Evolutionary conservation across 2,888 invertebrate genomes (phyloP).

Genomic region (Orchesellides sinensis): DNA sequence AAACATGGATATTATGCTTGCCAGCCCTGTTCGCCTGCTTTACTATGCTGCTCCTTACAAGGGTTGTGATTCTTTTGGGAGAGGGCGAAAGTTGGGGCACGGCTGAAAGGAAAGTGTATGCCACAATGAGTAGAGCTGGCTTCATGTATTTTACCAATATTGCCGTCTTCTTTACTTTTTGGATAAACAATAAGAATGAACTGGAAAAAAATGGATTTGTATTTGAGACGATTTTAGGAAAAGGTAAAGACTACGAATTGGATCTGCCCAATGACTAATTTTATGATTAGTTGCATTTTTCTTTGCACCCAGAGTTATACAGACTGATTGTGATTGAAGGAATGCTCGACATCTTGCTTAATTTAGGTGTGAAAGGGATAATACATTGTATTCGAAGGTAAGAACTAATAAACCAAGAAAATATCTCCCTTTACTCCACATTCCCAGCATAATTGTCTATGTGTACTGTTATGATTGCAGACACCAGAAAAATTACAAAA

Average conservation of each 20-base stretch:
- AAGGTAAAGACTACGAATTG: neutral
- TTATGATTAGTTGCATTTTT: too few species aligned
- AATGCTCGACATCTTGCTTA: conserved; percentile 15
- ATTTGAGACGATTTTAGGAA: neutral
- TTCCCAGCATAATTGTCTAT: too few species aligned
- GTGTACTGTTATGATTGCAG: neutral
- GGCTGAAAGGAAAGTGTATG: conserved; percentile 23
- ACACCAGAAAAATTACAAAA: conserved; percentile 10
- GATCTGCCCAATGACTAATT: too few species aligned
- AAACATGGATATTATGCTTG: conserved; percentile 21
- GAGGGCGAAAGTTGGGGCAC: conserved; percentile 18
- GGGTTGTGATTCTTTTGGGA: conserved; percentile 19
- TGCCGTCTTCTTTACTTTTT: conserved; percentile 40
- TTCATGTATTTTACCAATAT: conserved; percentile 37
- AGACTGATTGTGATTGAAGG: conserved; percentile 44
- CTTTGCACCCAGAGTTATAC: conserved; percentile 24
- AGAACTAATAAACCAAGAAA: too few species aligned
- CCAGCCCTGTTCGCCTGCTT: conserved; percentile 46
- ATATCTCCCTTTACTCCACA: too few species aligned
- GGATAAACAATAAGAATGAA: conserved; percentile 1
- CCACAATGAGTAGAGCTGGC: conserved; percentile 29
- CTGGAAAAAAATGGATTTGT: neutral
- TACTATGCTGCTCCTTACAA: conserved; percentile 10
- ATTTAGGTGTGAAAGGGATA: neutral
- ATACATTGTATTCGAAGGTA: conserved; percentile 23